Percentiles rank a stretch among this genome's conserved stretches.
phyloP scores from a whole-genome alignment of 1,140 invertebrate genomes.

The Akabosia matsudoensis region DNA sequence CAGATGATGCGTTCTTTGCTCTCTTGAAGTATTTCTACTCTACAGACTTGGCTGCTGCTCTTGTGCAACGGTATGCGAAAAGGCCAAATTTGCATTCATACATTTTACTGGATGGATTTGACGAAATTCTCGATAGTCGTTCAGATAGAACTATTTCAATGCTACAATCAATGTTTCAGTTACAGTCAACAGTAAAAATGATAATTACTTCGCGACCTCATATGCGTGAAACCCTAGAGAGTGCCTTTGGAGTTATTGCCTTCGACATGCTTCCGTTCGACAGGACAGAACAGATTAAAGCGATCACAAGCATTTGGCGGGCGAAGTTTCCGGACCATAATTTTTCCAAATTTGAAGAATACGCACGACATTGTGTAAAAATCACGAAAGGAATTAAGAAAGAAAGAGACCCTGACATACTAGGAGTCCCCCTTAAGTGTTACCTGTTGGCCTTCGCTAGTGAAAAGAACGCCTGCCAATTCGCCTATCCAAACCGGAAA shows the following conservation, averaged over 20 bases:
- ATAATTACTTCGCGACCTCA: neutral
- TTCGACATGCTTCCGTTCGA: neutral
- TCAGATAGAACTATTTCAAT: neutral
- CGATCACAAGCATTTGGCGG: neutral
- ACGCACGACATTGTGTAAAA: neutral
- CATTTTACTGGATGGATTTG: neutral
- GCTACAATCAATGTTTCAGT: neutral
- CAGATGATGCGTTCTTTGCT: neutral
- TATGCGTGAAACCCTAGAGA: neutral
- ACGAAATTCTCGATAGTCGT: neutral
- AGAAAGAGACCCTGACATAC: neutral
- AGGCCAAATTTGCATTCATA: neutral
- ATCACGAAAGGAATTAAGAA: neutral
- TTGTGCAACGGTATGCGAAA: too few relatives aligned
- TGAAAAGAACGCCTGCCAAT: neutral
- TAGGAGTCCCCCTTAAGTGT: neutral
- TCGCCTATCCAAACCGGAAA: neutral
- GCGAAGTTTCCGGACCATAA: neutral
- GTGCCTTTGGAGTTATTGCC: neutral
- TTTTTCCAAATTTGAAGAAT: neutral
- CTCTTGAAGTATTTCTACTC: too few relatives aligned
- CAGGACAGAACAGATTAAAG: neutral
- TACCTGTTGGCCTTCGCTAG: neutral
- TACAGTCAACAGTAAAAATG: neutral
- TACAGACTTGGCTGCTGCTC: too few relatives aligned